A percentile compares a stretch with the other conserved stretches of the same genome.
Evolutionary conservation across 2,113 vertebrate genomes (phyloP).

Genomic region (Scortum barcoo): DNA sequence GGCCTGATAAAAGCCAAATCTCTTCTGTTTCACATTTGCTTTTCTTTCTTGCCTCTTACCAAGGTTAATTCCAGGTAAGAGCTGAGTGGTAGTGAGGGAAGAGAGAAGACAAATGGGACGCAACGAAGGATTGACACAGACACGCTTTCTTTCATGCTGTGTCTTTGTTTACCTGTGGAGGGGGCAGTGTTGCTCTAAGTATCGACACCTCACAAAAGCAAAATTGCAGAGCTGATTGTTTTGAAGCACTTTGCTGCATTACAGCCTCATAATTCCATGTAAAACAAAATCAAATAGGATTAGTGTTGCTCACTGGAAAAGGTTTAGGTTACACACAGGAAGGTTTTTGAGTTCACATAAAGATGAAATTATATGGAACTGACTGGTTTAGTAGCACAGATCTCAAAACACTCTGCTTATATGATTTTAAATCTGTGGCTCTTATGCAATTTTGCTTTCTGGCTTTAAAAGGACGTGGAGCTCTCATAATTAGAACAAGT

Average conservation of each 20-base stretch:
- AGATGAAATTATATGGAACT: conserved; percentile 9
- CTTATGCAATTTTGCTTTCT: conserved; percentile 12
- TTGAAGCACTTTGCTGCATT: conserved; percentile 66
- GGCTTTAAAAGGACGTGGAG: neutral
- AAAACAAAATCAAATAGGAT: conserved; percentile 47
- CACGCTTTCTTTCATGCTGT: conserved; percentile 8
- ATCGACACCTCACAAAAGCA: conserved; percentile 27
- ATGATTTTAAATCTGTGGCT: neutral
- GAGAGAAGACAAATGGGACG: conserved; percentile 39
- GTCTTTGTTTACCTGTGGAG: conserved; percentile 65
- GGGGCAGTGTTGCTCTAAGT: conserved; percentile 83
- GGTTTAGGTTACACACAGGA: conserved; percentile 22
- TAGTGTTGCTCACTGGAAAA: conserved; percentile 33
- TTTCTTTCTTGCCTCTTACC: too few relatives aligned
- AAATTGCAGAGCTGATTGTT: conserved; percentile 53
- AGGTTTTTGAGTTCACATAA: conserved; percentile 12
- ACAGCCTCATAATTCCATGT: conserved; percentile 45
- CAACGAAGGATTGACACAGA: neutral
- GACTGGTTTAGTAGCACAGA: conserved; percentile 1
- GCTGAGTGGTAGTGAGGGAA: neutral
- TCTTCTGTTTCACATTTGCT: neutral
- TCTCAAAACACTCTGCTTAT: conserved; percentile 15
- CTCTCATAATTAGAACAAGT: conserved; percentile 23
- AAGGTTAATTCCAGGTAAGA: conserved; percentile 20
- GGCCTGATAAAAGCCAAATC: neutral